Base-by-base conservation (phyloP, 2,113 vertebrate genomes). In the Sylvietta virens region DNA sequence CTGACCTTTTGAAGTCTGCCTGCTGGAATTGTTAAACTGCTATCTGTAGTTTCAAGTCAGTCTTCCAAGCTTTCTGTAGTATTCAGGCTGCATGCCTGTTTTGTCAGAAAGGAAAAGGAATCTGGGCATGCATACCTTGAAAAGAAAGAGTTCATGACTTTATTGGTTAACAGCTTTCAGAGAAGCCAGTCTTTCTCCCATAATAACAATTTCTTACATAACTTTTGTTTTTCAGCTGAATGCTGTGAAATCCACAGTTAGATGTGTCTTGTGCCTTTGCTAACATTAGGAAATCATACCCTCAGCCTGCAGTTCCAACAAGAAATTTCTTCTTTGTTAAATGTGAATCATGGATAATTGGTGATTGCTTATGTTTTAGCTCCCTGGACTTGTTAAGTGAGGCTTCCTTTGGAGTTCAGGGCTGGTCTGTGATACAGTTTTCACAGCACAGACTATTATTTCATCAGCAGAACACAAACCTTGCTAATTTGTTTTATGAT, bases 401-500 rank as follows among this genome's bases (percentile, higher is more conserved):
- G 57, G 48, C 65, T 51, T 89, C 56, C 66, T 95, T 51, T 67
- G 44, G 70, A 92, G 73, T 76, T 94, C 78, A 90, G 53, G 31
- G 65, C 39, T 3, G 8, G 58, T 88, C 86, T 58, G 54, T 84
- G 78, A 96, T 40, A 37, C 50, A 67, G 57, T 19, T 96, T 92
- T 72, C 45, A 20, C 71, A 70, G 71, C 88, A 30, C 13, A 23
- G 40, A 53, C 74, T 88, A 51, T 96, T 94, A 83, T 39, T 97
- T 88, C 84, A 84, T 85, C 82, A 86, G 76, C 81, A 76, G 40
- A 66, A 80, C 48, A 79, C 70, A 90, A 92, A 67, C 82, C 50
- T 54, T 6, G 2, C 69, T 94, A 83, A 96, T 95, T 97, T 86
- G 86, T 95, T 96, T 97, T 44, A 66, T 2, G 8, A 54, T 87